Base-by-base conservation (phyloP, 1,140 invertebrate genomes). In the Neodiprion pinetum region DNA sequence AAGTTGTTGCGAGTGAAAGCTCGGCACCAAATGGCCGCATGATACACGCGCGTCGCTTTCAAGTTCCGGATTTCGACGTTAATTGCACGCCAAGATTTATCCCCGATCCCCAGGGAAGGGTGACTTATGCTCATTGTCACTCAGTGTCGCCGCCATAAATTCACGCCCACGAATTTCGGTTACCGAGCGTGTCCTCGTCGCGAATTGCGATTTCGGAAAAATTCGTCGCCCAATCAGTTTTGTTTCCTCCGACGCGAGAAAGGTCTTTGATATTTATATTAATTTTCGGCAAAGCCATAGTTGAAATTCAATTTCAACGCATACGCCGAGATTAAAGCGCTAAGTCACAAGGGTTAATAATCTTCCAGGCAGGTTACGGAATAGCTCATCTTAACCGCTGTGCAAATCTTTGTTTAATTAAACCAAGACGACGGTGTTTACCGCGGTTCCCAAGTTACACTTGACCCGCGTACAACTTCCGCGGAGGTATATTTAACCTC, bases 161-260 rank as follows among this genome's bases (percentile, higher is more conserved):
- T 21, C 17, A 21, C 17, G 17, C 17, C 17, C 17, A 21, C 17
- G 17, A 21, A 21, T 21, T 21, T 21, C 17, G 17, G 17, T 21
- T 21, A 21, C 17, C 17, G 17, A 21, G 17, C 17, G 17, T 40
- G 28, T 40, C 2, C 5, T 40, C 5, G 5, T 40, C 28, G 28
- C 28, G 28, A 40, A 40, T 40, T 40, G 1, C 28, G 28, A 40
- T 40, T 70, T 48, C 17, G 78, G 80, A 81, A 79, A 71, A 28
- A 61, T 74, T 79, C 75, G 76, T 75, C 74, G 40, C 47, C 28
- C 66, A 72, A 71, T 23, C 11, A 53, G 49, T 68, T n/a, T 70
- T 1, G 47, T 48, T 40, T 10, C 50, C 49, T 53, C 17, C 21
- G 10, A 9, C 1, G 17, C 9, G 47, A 71, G 69, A 5, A 28